A percentile compares a stretch with the other conserved stretches of the same genome.
phyloP scores from a whole-genome alignment of 2,797 vertebrate species.

The Sitta carolinensis region DNA sequence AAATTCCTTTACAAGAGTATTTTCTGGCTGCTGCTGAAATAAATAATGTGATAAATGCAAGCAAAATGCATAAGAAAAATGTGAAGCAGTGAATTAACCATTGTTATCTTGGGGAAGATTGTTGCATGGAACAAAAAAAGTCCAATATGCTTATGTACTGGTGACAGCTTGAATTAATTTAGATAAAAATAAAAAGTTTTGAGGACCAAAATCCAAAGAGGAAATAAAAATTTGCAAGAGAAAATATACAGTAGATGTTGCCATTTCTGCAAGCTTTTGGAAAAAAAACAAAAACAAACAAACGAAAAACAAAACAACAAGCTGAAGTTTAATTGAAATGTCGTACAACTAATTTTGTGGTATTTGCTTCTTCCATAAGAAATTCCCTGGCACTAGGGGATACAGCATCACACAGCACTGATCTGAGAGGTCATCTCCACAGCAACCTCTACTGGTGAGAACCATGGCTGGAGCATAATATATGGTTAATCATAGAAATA shows the following conservation, averaged over 20 bases:
- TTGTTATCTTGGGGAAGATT: background rate
- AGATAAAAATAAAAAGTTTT: constrained; percentile 20
- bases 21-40: background rate
- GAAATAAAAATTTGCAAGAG: constrained; percentile 1
- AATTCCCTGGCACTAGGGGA: background rate
- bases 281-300: background rate
- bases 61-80: background rate
- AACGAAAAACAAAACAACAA: background rate
- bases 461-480: background rate
- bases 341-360: background rate
- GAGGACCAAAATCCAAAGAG: constrained; percentile 2
- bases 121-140: background rate
- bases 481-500: background rate
- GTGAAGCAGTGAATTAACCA: background rate
- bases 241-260: background rate
- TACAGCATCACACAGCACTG: background rate
- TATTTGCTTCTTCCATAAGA: background rate
- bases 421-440: background rate
- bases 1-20: background rate
- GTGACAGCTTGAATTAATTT: constrained; percentile 30
- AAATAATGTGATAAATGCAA: background rate
- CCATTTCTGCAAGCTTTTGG: background rate
- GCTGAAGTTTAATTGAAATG: background rate
- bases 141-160: background rate
- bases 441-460: background rate